Conservation (phyloP, 2,888 invertebrate species). For the Lepas anatifera region DNA sequence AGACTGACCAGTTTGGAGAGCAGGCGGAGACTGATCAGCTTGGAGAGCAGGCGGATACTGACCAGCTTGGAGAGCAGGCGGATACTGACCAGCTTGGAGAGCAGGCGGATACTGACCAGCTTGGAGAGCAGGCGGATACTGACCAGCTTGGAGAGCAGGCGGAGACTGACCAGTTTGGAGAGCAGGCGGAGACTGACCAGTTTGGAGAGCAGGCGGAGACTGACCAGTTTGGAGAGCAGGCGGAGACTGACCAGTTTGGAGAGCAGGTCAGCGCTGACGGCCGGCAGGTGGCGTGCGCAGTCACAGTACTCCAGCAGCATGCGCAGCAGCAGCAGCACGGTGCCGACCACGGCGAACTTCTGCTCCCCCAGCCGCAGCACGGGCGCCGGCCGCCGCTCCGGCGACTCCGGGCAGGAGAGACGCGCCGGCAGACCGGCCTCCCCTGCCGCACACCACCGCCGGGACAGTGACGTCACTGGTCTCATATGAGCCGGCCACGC, state of each 20-base stretch:
- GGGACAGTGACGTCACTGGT: no score
- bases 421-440: background rate
- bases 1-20: background rate
- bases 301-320: conserved; percentile 84
- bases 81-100: background rate
- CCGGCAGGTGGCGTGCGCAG: conserved; percentile 61
- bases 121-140: background rate
- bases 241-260: conserved; percentile 51
- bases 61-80: background rate
- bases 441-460: no score
- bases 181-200: background rate
- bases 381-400: conserved; percentile 1
- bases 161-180: background rate
- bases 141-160: background rate
- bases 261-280: conserved; percentile 29
- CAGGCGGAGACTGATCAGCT: no score
- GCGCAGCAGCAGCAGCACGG: conserved; percentile 73
- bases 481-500: no score
- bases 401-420: background rate
- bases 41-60: background rate
- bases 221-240: conserved; percentile 45
- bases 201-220: background rate
- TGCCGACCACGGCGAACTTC: conserved; percentile 34
- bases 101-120: background rate
- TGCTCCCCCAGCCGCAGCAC: background rate